Evolutionary conservation across 2,113 vertebrate genomes (phyloP).

Genomic region (Empidonax traillii): DNA sequence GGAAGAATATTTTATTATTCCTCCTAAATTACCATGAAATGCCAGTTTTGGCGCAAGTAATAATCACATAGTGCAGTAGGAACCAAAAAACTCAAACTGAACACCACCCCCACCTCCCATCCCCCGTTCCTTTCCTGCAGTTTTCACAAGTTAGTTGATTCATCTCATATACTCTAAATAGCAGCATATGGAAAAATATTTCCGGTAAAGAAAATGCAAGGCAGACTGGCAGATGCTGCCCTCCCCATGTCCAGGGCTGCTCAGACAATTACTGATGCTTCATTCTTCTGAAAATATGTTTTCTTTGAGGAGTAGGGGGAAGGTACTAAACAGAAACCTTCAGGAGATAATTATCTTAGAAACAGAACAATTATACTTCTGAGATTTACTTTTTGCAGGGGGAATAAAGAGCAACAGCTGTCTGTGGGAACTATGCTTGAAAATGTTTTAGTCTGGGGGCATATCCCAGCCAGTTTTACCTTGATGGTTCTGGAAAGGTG

Average conservation of each 20-base stretch:
- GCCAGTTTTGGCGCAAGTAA: background rate
- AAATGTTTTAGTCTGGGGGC: background rate
- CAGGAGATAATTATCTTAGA: background rate
- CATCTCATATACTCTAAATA: background rate
- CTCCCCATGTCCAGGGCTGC: background rate
- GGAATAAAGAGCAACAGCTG: background rate
- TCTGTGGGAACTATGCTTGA: background rate
- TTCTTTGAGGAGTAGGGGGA: background rate
- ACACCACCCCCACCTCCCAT: background rate
- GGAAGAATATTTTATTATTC: background rate
- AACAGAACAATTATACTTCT: background rate
- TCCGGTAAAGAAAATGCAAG: background rate
- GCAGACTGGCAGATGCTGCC: background rate
- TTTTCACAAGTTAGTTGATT: background rate
- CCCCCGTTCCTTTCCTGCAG: background rate
- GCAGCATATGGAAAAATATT: background rate
- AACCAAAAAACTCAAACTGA: background rate
- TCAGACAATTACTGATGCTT: background rate
- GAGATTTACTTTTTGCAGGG: background rate
- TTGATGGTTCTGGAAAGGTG: background rate
- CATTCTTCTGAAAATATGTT: background rate
- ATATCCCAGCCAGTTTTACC: background rate
- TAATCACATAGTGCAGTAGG: background rate
- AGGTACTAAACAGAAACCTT: background rate
- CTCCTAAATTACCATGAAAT: background rate